These are phyloP conservation scores for Psittacula derbiana DNA, from an alignment of 2,797 vertebrate species.

Conservation along the genomic window DNA sequence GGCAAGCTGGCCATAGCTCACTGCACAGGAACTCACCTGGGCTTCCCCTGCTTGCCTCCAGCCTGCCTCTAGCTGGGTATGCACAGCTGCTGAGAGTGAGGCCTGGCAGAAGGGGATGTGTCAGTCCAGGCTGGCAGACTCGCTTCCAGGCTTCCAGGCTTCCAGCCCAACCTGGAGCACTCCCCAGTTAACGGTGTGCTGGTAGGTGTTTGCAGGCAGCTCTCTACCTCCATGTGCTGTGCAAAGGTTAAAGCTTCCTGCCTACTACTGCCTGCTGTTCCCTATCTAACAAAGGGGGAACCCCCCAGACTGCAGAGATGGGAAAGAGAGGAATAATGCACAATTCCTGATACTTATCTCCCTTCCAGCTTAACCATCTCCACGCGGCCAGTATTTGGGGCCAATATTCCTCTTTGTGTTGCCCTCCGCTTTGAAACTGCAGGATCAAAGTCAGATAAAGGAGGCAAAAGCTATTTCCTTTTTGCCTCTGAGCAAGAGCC, in stretches of 20 bases:
- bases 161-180: not conserved
- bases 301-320: not conserved
- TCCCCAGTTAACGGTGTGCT: not conserved
- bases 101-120: conserved; percentile 40
- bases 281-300: not conserved
- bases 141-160: not conserved
- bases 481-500: not conserved
- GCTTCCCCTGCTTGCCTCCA: conserved; percentile 30
- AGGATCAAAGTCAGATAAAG: not conserved
- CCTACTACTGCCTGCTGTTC: not conserved
- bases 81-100: conserved; percentile 30
- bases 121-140: conserved; percentile 18
- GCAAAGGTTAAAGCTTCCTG: not conserved
- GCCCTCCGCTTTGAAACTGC: not conserved
- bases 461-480: not conserved
- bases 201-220: conserved; percentile 22
- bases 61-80: not conserved
- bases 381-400: not conserved
- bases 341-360: not conserved
- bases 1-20: conserved; percentile 47
- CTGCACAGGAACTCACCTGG: conserved; percentile 58
- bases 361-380: not conserved
- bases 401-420: not conserved
- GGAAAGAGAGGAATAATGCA: not conserved
- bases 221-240: not conserved